A percentile compares a stretch with the other conserved stretches of the same genome.
phyloP scores from a whole-genome alignment of 2,797 vertebrate species.

The Bradypodion ventrale region DNA sequence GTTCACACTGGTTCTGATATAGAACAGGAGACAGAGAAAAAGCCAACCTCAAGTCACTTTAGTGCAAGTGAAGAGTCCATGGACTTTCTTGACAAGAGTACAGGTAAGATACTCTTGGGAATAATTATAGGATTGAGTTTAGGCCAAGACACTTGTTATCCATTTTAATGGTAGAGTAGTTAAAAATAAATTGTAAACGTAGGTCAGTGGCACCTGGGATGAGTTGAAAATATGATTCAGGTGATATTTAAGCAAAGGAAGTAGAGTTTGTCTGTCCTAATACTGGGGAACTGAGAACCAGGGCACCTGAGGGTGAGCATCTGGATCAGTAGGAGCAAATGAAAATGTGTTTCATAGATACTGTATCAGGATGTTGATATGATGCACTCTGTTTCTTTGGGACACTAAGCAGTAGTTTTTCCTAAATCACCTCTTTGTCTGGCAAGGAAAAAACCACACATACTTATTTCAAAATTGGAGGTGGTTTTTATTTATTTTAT shows the following conservation, averaged over 20 bases:
- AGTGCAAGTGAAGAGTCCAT: conserved; percentile 97
- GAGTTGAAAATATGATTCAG: neutral
- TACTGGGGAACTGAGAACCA: neutral
- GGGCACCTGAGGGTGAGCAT: neutral
- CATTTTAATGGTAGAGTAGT: neutral
- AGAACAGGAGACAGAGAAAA: conserved; percentile 92
- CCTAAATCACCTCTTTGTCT: no score
- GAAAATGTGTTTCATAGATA: neutral
- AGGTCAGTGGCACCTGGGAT: neutral
- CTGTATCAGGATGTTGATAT: neutral
- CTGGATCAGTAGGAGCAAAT: neutral
- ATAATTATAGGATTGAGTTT: conserved; percentile 6
- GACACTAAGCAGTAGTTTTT: neutral
- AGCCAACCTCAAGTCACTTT: conserved; percentile 88
- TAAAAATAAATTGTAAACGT: neutral
- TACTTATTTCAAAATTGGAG: no score
- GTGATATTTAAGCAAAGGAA: neutral
- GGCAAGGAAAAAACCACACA: no score
- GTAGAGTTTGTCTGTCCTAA: neutral
- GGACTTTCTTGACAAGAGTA: conserved; percentile 90
- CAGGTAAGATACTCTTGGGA: conserved; percentile 71
- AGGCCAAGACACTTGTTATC: neutral
- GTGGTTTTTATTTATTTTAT: no score
- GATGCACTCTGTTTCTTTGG: neutral
- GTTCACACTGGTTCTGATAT: conserved; percentile 96